Conservation (phyloP, 2,888 invertebrate species). For the Dicycla oo region DNA sequence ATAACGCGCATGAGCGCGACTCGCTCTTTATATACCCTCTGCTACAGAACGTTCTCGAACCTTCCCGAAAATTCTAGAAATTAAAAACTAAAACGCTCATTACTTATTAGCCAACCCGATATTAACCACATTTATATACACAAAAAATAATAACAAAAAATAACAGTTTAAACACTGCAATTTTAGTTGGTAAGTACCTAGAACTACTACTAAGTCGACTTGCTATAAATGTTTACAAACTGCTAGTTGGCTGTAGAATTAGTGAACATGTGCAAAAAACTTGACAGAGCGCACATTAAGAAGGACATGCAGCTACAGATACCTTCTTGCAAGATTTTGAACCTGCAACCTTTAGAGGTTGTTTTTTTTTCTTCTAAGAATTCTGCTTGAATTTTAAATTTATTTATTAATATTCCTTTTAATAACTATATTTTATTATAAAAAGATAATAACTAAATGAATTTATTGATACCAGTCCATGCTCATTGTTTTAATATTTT, state of each 20-base stretch:
- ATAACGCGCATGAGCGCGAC: no score
- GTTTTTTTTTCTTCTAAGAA: neutral
- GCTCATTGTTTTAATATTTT: constrained; percentile 9
- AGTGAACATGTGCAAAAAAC: neutral
- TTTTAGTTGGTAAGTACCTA: neutral
- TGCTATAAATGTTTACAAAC: neutral
- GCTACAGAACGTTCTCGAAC: no score
- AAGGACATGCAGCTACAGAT: neutral
- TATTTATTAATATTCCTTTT: constrained; percentile 9
- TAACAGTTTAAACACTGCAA: neutral
- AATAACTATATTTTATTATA: neutral
- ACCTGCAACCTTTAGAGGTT: neutral
- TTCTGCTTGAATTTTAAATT: neutral
- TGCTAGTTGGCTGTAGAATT: neutral
- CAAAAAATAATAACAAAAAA: neutral
- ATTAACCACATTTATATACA: no score
- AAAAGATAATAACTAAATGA: neutral
- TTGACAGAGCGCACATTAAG: neutral
- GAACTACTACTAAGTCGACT: neutral
- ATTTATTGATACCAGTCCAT: neutral
- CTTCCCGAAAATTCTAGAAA: no score
- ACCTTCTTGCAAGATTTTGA: neutral
- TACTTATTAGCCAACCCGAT: no score
- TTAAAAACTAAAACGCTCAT: no score
- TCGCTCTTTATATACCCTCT: no score